Evolutionary conservation across 2,888 invertebrate genomes (phyloP).

Genomic region (Antheraea assamensis): DNA sequence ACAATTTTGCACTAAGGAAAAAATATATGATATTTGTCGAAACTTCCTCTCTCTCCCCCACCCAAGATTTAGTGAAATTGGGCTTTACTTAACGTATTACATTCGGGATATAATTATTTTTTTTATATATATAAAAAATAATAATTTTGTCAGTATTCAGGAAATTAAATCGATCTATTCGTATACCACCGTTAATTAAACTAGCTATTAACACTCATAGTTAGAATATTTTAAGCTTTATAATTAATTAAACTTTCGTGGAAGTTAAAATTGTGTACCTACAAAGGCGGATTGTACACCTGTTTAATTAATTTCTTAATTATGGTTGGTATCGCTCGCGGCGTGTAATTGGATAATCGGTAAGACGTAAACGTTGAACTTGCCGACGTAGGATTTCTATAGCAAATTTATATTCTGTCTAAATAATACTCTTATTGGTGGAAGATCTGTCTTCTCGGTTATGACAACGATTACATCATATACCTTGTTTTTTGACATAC

Average conservation of each 20-base stretch:
- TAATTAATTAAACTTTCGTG: conserved; percentile 28
- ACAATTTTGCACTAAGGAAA: too few relatives aligned
- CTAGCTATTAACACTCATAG: conserved; percentile 31
- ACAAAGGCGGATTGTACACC: conserved; percentile 30
- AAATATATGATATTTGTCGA: too few relatives aligned
- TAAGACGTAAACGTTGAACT: not conserved
- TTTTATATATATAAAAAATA: not conserved
- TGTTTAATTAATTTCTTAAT: conserved; percentile 29
- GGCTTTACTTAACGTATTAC: not conserved
- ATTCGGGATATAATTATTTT: not conserved
- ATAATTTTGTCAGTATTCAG: not conserved
- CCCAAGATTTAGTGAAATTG: too few relatives aligned
- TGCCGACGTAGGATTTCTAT: not conserved
- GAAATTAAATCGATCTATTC: conserved; percentile 2
- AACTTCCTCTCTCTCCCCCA: too few relatives aligned
- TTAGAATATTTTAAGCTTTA: conserved; percentile 34
- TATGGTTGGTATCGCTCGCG: conserved; percentile 20
- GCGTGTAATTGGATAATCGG: conserved; percentile 21
- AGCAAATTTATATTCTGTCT: not conserved
- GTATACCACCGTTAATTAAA: conserved; percentile 10
- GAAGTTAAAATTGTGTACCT: conserved; percentile 29
- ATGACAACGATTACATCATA: too few relatives aligned
- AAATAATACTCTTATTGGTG: not conserved
- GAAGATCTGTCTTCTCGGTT: not conserved
- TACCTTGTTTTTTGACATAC: too few relatives aligned